Evolutionary conservation across 2,888 invertebrate genomes (phyloP), one percentile per base, ranked within the genome.

Genomic region (Nemotelus nigrinus): DNA sequence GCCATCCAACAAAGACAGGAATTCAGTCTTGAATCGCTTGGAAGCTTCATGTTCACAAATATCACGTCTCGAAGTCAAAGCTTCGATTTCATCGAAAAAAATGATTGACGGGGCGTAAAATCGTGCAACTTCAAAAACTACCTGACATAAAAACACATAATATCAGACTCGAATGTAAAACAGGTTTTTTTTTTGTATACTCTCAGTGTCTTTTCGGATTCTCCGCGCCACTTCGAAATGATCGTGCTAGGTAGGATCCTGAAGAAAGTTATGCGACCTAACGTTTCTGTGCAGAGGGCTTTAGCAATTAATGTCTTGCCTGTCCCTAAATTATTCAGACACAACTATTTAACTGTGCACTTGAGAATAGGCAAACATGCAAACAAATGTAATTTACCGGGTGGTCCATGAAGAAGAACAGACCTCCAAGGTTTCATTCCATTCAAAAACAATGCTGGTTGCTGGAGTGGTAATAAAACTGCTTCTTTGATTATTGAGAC

Each of bases 201-300:
- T 88, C 95, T 92, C 63, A 98, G 90, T 82, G 96, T 92, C 87
- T 97, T 97, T 88, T 98, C 98, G 0, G 97, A 97, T 82, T 98
- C 98, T 0, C 98, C 98, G 48, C 97, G 89, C 97, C 97, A 98
- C 87, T 98, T 98, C 83, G 95, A 96, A n/a, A 97, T 91, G 63
- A 98, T 90, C 2, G 94, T 93, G 83, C 96, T 95, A 79, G 96
- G 93, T 2, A 96, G 93, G 10, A 98, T 92, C 84, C 97, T 97
- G 86, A 98, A 96, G 87, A 98, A 97, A 0, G 95, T 95, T 79
- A 91, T 90, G 88, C 90, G 83, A 85, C 87, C 81, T 2, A 83
- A 82, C 80, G 94, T 93, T 87, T 96, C 95, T 0, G 93, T 91
- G 3, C 96, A 97, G 2, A 96, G 91, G 0, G 96, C 96, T 86